A percentile compares a stretch with the other conserved stretches of the same genome.
Conservation (phyloP, 1,140 invertebrate genomes). For the Ridgeia piscesae region DNA sequence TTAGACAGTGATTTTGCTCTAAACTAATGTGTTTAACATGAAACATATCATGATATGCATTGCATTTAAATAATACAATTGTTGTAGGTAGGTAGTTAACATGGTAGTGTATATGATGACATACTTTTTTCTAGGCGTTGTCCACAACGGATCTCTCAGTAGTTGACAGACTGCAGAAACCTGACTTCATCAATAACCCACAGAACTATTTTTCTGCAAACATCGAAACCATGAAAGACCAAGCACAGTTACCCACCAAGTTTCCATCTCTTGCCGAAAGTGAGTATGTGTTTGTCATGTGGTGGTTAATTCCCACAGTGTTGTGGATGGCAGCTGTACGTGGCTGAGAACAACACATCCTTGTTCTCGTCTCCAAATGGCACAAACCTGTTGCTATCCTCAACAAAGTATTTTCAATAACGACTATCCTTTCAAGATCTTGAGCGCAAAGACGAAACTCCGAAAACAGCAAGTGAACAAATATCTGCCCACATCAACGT, state of each 20-base stretch:
- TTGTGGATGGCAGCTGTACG: neutral
- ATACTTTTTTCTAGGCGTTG: constrained; percentile 40
- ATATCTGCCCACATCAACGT: neutral
- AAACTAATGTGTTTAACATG: neutral
- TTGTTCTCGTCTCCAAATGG: neutral
- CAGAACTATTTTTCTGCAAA: constrained; percentile 46
- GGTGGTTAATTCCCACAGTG: neutral
- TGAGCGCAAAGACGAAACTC: neutral
- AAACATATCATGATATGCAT: neutral
- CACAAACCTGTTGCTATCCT: neutral
- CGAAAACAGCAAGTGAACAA: neutral
- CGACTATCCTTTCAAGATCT: neutral
- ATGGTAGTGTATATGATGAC: neutral
- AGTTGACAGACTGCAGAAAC: constrained; percentile 41
- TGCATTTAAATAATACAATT: neutral
- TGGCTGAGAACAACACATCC: neutral
- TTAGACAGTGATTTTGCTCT: neutral
- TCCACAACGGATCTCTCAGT: constrained; percentile 41
- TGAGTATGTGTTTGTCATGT: constrained; percentile 32
- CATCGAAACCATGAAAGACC: constrained; percentile 26
- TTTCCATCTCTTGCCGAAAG: constrained; percentile 48
- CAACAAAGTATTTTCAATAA: neutral
- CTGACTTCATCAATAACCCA: constrained; percentile 42
- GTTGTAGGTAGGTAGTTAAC: neutral
- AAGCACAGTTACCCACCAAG: constrained; percentile 28